phyloP scores from a whole-genome alignment of 2,797 vertebrate species.

The Monodelphis domestica region DNA sequence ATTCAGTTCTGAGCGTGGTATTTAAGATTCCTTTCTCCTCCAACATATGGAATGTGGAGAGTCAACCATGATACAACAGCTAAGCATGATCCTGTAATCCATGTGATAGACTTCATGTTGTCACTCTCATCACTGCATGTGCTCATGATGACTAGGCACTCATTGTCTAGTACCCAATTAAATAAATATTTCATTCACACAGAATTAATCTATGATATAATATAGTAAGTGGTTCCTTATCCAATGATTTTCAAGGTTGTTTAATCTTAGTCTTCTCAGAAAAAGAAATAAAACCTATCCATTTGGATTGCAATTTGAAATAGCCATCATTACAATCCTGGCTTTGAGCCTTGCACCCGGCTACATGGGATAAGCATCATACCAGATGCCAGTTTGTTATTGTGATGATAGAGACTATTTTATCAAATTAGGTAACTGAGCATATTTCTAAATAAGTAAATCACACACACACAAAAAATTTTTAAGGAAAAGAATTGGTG shows the following conservation, averaged over 20 bases:
- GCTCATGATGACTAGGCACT: background rate
- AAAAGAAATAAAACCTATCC: background rate
- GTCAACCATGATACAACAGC: background rate
- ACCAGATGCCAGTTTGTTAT: background rate
- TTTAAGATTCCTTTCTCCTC: background rate
- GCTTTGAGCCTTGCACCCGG: background rate
- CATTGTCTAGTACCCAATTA: background rate
- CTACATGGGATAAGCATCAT: background rate
- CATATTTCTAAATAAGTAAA: conserved; percentile 1
- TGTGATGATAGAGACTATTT: background rate
- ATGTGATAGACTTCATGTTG: background rate
- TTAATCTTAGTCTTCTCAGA: conserved; percentile 11
- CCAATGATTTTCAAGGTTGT: background rate
- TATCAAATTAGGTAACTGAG: conserved; percentile 4
- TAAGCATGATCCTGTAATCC: background rate
- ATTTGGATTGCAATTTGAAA: background rate
- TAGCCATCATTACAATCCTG: background rate
- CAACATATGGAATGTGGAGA: background rate
- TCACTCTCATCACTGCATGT: background rate
- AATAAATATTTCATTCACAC: background rate
- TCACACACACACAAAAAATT: background rate
- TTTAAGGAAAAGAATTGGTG: background rate
- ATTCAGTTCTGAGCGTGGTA: background rate
- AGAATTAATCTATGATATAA: background rate
- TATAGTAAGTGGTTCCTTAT: background rate